Evolutionary conservation across 2,888 invertebrate species (phyloP), one percentile per base, ranked within the genome.

Genomic region (Coenonympha glycerion): DNA sequence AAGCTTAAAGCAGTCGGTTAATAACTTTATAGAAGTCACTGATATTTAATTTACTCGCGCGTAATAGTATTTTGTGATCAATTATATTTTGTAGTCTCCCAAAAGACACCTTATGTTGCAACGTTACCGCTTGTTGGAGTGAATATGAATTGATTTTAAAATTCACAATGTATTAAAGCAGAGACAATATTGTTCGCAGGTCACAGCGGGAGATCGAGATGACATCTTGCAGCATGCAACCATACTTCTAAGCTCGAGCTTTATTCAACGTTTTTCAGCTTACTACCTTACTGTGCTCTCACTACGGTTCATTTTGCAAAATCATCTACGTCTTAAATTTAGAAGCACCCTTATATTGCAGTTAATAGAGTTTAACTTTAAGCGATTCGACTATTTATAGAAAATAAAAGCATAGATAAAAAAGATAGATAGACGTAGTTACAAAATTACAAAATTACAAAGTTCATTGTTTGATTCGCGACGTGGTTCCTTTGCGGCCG

Each of bases 181-280:
- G 82, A 82, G 79, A 86, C 86, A 85, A 85, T 85, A 84, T 84
- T 84, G 86, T 86, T 86, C 79, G 73, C 84, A 72, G 73, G 73
- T 68, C 85, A 60, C 86, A 74, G 82, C 79, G 71, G 86, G 85
- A 72, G 74, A 70, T 67, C 79, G 68, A 85, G 85, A 86, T 86
- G 86, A 80, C 86, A 86, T 87, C 86, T 84, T 84, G 69, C 84
- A 79, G 83, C 84, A 75, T 82, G 83, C 77, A 79, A 77, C 73
- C 79, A 71, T 71, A 71, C 76, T 75, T 74, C 71, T 71, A 64
- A 65, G 69, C 67, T 68, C 70, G 59, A 60, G 62, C 58, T 65
- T 69, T 67, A 58, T 62, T 68, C 59, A 57, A 55, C 56, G 28
- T 48, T 45, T 53, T 37, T 39, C 41, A 46, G 49, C 53, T 11